These are phyloP conservation scores for Datnioides undecimradiatus DNA, from an alignment of 2,113 vertebrate genomes.

Conservation along the genomic window DNA sequence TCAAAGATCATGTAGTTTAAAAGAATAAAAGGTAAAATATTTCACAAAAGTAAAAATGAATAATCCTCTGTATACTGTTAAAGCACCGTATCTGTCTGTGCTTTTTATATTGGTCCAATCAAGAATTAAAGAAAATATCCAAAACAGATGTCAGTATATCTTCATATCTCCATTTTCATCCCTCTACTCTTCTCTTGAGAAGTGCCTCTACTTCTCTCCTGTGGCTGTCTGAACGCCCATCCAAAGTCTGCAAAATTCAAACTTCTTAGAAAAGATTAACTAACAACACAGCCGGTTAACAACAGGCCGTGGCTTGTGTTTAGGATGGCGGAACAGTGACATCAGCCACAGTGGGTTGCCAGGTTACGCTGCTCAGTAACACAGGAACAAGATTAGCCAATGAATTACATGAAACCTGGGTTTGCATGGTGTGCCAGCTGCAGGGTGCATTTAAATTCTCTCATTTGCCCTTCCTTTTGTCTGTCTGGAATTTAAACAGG, in stretches of 20 bases:
- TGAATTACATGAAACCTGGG: slow-evolving; percentile 66
- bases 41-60: not conserved
- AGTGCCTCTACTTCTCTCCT: not conserved
- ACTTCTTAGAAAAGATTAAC: slow-evolving; percentile 4
- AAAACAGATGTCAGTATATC: not conserved
- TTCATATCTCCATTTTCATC: slow-evolving; percentile 6
- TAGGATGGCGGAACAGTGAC: slow-evolving; percentile 47
- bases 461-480: slow-evolving; percentile 32
- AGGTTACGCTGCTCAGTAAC: slow-evolving; percentile 76
- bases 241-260: slow-evolving; percentile 4
- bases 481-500: slow-evolving; percentile 36
- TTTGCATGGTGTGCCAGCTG: slow-evolving; percentile 19
- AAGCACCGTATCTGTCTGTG: not conserved
- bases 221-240: not conserved
- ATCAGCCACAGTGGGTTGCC: slow-evolving; percentile 59
- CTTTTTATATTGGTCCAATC: not conserved
- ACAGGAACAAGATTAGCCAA: slow-evolving; percentile 66
- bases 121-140: not conserved
- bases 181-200: not conserved
- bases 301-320: slow-evolving; percentile 33
- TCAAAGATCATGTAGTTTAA: not conserved
- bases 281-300: slow-evolving; percentile 12
- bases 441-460: slow-evolving; percentile 32
- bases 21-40: not conserved
- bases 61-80: not conserved